These are phyloP conservation scores for Spodoptera picta DNA, from an alignment of 2,888 invertebrate species.

Conservation along the genomic window DNA sequence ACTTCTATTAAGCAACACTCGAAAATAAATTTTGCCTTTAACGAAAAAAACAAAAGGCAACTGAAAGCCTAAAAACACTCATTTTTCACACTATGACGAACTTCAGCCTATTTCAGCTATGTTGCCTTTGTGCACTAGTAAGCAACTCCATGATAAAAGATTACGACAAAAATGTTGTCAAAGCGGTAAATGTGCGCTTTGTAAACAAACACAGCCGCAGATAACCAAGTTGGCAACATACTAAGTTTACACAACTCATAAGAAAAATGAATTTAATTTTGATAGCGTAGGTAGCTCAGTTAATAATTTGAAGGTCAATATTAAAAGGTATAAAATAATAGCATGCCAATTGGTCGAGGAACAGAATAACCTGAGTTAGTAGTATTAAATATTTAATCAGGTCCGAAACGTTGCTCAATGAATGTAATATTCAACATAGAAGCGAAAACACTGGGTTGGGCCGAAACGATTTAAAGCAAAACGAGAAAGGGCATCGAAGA, in stretches of 20 bases:
- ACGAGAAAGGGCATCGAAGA: conserved; percentile 59
- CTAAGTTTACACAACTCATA: conserved; percentile 59
- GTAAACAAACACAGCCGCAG: conserved; percentile 76
- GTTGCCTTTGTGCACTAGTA: conserved; percentile 38
- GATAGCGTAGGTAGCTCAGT: conserved; percentile 46
- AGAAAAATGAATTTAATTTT: conserved; percentile 61
- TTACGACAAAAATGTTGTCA: conserved; percentile 62
- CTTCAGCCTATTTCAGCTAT: conserved; percentile 27
- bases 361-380: conserved; percentile 28
- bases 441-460: conserved; percentile 55
- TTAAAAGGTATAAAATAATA: conserved; percentile 37
- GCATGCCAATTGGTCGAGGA: conserved; percentile 20
- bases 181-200: conserved; percentile 64
- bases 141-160: conserved; percentile 54
- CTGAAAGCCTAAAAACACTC: conserved; percentile 10
- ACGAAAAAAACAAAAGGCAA: neutral
- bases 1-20: conserved; percentile 36
- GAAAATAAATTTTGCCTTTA: conserved; percentile 39
- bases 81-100: conserved; percentile 4
- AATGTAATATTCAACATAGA: conserved; percentile 69
- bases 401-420: conserved; percentile 64
- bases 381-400: conserved; percentile 61
- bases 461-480: conserved; percentile 61
- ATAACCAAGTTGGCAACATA: conserved; percentile 73
- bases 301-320: conserved; percentile 59